Evolutionary conservation across 2,797 vertebrate genomes (phyloP).

Genomic region (Zenarchopterus dispar): DNA sequence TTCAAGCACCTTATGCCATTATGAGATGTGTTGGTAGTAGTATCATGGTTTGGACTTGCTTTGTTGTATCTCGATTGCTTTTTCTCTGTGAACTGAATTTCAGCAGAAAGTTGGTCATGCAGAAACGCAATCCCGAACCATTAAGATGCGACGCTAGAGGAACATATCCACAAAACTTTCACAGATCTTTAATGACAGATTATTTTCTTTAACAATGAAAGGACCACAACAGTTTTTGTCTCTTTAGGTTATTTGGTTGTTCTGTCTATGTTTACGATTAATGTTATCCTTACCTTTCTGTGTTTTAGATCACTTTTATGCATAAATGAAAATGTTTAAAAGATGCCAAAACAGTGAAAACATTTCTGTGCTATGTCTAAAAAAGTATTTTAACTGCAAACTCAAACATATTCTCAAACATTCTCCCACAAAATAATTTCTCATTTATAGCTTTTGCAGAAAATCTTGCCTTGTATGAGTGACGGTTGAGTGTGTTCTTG

Average conservation of each 20-base stretch:
- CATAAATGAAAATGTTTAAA: background rate
- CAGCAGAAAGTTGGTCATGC: too few relatives aligned
- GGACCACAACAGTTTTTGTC: background rate
- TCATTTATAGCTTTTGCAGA: background rate
- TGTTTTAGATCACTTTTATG: too few relatives aligned
- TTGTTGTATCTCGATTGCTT: too few relatives aligned
- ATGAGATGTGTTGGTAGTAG: too few relatives aligned
- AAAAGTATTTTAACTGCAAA: background rate
- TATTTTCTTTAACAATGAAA: background rate
- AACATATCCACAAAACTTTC: background rate
- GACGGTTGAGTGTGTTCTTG: constrained; percentile 6
- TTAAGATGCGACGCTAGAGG: too few relatives aligned
- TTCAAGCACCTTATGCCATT: too few relatives aligned
- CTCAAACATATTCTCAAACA: background rate
- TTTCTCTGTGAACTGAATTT: too few relatives aligned
- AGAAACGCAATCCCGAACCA: too few relatives aligned
- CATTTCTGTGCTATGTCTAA: constrained; percentile 8
- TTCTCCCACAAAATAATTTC: too few relatives aligned
- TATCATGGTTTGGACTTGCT: too few relatives aligned
- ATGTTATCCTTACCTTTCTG: too few relatives aligned
- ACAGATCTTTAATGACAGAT: background rate
- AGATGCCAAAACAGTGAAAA: constrained; percentile 12
- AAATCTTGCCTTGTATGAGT: constrained; percentile 5
- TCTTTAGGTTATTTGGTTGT: background rate
- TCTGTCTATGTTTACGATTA: too few relatives aligned